Percentiles rank a stretch among this genome's conserved stretches.
Conservation (phyloP, 2,888 invertebrate species). For the Zhuqinia jingwanae region DNA sequence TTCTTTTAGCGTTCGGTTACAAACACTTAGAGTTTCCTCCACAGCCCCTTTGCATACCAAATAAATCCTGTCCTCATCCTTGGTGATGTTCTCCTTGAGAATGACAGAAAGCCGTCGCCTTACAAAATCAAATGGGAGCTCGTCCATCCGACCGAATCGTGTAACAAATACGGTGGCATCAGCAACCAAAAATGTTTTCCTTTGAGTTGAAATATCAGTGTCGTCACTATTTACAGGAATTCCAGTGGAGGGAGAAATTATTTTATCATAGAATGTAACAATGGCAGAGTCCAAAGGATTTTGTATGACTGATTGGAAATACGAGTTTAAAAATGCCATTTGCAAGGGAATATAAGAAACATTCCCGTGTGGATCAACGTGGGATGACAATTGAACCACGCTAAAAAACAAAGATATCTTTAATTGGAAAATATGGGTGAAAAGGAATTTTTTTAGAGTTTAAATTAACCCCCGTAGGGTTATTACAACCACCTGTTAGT, state of each 20-base stretch:
- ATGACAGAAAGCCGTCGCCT: slow-evolving; percentile 64
- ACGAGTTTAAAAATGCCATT: slow-evolving; percentile 66
- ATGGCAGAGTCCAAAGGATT: slow-evolving; percentile 69
- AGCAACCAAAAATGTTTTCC: not conserved
- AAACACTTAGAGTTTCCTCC: slow-evolving; percentile 60
- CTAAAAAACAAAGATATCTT: too few relatives aligned
- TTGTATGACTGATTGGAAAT: slow-evolving; percentile 62
- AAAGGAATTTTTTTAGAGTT: too few relatives aligned
- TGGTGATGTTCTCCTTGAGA: not conserved
- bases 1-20: slow-evolving; percentile 3
- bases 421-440: too few relatives aligned
- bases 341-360: slow-evolving; percentile 25
- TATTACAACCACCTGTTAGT: too few relatives aligned
- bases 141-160: slow-evolving; percentile 55
- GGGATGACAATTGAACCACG: slow-evolving; percentile 22
- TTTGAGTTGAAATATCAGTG: not conserved
- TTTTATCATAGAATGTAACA: slow-evolving; percentile 5
- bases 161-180: not conserved
- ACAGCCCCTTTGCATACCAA: slow-evolving; percentile 68
- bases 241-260: not conserved
- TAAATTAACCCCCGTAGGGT: too few relatives aligned
- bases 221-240: not conserved
- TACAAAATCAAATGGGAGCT: slow-evolving; percentile 69
- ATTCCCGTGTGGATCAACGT: slow-evolving; percentile 45
- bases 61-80: not conserved